Conservation (phyloP, 2,113 vertebrate species). For the Pteruthius melanotis region DNA sequence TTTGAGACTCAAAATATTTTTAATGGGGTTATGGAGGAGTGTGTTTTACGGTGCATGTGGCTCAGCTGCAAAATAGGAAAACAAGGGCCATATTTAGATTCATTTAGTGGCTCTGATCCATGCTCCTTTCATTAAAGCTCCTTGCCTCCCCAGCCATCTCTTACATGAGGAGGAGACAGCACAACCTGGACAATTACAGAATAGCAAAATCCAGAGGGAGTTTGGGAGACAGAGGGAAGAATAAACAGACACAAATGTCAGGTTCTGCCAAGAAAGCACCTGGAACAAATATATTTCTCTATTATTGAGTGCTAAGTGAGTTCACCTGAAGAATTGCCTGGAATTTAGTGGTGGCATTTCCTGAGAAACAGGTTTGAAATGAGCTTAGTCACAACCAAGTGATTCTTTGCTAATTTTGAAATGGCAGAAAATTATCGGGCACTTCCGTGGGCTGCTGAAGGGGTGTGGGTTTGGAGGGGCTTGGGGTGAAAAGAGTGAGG, state of each 20-base stretch:
- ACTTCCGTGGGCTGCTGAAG: not conserved
- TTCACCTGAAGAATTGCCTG: not conserved
- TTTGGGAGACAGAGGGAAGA: not conserved
- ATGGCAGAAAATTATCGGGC: not conserved
- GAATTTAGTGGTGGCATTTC: conserved; percentile 7
- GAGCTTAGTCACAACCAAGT: not conserved
- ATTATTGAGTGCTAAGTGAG: not conserved
- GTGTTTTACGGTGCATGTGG: not conserved
- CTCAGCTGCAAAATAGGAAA: conserved; percentile 11
- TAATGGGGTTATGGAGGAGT: not conserved
- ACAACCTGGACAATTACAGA: not conserved
- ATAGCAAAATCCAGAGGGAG: not conserved
- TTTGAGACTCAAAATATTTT: not conserved
- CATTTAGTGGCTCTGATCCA: not conserved
- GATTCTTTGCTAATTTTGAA: not conserved
- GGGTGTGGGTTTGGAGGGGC: not conserved
- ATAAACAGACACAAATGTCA: not conserved
- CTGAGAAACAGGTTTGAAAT: conserved; percentile 46
- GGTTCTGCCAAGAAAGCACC: conserved; percentile 7
- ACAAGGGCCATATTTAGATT: not conserved
- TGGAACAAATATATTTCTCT: conserved; percentile 30
- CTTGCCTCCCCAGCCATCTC: not conserved
- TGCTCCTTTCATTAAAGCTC: not conserved
- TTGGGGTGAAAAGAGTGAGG: not conserved
- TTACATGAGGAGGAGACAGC: not conserved